A percentile compares a stretch with the other conserved stretches of the same genome.
These are phyloP conservation scores for Jaculus jaculus DNA, from an alignment of 2,113 vertebrate genomes.

Conservation along the genomic window DNA sequence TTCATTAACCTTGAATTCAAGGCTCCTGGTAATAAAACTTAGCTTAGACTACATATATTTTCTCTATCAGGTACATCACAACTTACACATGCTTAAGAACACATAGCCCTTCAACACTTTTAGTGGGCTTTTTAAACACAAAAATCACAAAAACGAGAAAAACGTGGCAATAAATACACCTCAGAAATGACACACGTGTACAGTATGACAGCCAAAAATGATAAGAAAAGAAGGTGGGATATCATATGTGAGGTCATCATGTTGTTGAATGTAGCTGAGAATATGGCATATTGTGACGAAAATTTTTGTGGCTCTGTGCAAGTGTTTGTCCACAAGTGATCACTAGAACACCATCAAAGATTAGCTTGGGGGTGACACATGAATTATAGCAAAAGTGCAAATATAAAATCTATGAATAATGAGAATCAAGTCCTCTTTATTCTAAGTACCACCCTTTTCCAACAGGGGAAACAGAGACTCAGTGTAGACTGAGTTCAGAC, in stretches of 20 bases:
- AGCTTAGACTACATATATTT: not conserved
- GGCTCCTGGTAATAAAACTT: not conserved
- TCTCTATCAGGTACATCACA: not conserved
- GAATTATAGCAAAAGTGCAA: not conserved
- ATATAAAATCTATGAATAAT: not conserved
- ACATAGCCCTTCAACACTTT: not conserved
- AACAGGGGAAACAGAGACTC: not conserved
- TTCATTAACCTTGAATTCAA: conserved; percentile 15
- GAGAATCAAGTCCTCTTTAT: not conserved
- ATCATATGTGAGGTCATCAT: accelerated
- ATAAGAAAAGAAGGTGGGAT: not conserved
- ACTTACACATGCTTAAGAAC: not conserved
- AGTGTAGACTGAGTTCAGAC: not conserved
- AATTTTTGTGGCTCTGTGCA: not conserved
- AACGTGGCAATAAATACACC: not conserved
- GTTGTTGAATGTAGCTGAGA: not conserved
- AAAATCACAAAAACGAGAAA: conserved; percentile 35
- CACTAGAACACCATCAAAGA: not conserved
- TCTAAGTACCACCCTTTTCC: not conserved
- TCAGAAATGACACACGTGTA: not conserved
- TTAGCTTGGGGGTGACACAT: not conserved
- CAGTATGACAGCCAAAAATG: not conserved
- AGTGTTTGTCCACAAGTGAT: not conserved
- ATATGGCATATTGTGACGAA: not conserved
- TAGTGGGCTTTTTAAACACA: not conserved